A percentile compares a stretch with the other conserved stretches of the same genome.
These are phyloP conservation scores for Scaptomyza flava DNA, from an alignment of 2,888 invertebrate genomes.

Conservation along the genomic window DNA sequence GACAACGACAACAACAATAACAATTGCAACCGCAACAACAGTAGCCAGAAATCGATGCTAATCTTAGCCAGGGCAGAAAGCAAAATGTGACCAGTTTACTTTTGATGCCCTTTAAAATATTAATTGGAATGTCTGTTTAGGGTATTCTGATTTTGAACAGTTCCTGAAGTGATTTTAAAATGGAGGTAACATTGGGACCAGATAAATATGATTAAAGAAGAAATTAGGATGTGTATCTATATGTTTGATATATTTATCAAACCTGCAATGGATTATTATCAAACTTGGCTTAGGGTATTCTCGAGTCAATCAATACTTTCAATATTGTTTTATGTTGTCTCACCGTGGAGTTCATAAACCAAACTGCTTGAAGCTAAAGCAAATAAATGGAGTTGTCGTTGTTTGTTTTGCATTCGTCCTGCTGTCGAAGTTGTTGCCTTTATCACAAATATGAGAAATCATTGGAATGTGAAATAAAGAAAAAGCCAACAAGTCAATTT, in stretches of 20 bases:
- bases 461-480: conserved; percentile 48
- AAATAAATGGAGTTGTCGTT: conserved; percentile 69
- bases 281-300: conserved; percentile 18
- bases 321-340: conserved; percentile 6
- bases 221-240: too few species aligned
- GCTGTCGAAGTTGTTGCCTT: conserved; percentile 44
- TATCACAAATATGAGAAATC: conserved; percentile 54
- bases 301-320: neutral
- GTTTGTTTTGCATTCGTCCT: conserved; percentile 66
- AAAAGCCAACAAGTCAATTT: conserved; percentile 59
- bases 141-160: neutral
- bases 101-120: conserved; percentile 47
- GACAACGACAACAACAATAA: conserved; percentile 28
- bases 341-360: conserved; percentile 55
- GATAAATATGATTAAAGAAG: too few species aligned
- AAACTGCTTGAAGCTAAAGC: conserved; percentile 48
- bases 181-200: too few species aligned
- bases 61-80: conserved; percentile 55
- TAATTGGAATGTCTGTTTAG: neutral
- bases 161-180: too few species aligned
- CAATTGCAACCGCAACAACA: conserved; percentile 44
- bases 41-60: conserved; percentile 70
- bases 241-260: too few species aligned
- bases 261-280: too few species aligned
- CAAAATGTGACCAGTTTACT: conserved; percentile 58